phyloP scores from a whole-genome alignment of 2,113 vertebrate genomes.

The Peucedramus taeniatus region DNA sequence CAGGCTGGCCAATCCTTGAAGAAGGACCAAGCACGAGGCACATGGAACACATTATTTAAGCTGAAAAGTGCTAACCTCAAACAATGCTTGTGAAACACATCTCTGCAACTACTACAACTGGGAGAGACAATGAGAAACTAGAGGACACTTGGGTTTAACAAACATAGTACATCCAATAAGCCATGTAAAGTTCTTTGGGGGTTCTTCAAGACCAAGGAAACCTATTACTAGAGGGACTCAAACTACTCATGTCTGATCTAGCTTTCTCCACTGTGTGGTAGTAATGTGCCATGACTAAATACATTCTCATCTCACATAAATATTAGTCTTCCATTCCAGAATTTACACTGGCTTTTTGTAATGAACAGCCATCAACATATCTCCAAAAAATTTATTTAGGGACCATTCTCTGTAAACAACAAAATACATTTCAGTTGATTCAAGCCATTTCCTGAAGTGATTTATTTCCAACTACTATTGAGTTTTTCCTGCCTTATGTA shows the following conservation, averaged over 20 bases:
- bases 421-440: not conserved
- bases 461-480: not conserved
- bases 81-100: not conserved
- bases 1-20: not conserved
- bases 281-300: not conserved
- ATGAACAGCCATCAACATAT: not conserved
- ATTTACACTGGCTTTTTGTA: not conserved
- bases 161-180: not conserved
- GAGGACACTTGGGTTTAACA: not conserved
- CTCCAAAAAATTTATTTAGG: not conserved
- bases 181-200: not conserved
- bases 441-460: not conserved
- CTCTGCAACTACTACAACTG: not conserved
- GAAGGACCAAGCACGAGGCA: not conserved
- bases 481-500: not conserved
- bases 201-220: not conserved
- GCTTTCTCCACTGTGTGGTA: slow-evolving; percentile 20
- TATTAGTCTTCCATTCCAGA: not conserved
- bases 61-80: not conserved
- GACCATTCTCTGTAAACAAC: not conserved
- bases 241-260: not conserved
- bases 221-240: not conserved
- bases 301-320: not conserved
- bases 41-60: accelerated
- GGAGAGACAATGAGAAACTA: not conserved